Base-by-base conservation (phyloP, 92 coral and sea anemone species). In the Heteractis magnifica region DNA sequence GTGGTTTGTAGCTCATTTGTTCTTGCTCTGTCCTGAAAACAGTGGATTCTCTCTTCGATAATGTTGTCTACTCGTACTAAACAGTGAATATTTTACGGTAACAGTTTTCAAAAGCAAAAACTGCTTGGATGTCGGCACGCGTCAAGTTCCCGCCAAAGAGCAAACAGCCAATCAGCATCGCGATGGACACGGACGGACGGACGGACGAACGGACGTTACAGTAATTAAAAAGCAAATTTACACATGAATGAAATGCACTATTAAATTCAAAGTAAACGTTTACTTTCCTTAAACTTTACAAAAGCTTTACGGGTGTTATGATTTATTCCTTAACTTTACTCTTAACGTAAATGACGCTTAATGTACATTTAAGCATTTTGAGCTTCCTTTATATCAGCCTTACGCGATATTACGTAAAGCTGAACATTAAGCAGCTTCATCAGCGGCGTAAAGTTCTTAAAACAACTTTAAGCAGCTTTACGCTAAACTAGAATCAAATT, bases 291-390 rank as follows among this genome's bases (percentile, higher is more conserved):
- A 10, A 59, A 59, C 65, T 59, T 59, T 59, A 59, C n/a, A 59
- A 10, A n/a, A 59, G 65, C 65, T 59, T 59, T 59, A 59, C 65
- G 65, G 65, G 65, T 59, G 65, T 59, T 8, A n/a, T 0, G n/a
- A 59, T 59, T n/a, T n/a, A n/a, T 59, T 59, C 65, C 65, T 59
- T 59, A 59, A 59, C 65, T 59, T 59, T 59, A 59, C 65, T 59
- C 65, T 10, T 59, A 59, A 59, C 65, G 65, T 59, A 59, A 59
- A 4, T 59, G 20, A 59, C 4, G 65, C 65, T 11, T 59, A 59
- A 12, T 59, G n/a, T n/a, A n/a, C 10, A 4, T 14, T 59, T 2
- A 18, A 59, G 65, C 13, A 59, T n/a, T 59, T 15, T 59, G 10
- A 59, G 65, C 12, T 15, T 18, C 65, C 13, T 59, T 59, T 59